Percentiles rank a stretch among this genome's conserved stretches.
Evolutionary conservation across 2,888 invertebrate genomes (phyloP).

Genomic region (Diaperis boleti): DNA sequence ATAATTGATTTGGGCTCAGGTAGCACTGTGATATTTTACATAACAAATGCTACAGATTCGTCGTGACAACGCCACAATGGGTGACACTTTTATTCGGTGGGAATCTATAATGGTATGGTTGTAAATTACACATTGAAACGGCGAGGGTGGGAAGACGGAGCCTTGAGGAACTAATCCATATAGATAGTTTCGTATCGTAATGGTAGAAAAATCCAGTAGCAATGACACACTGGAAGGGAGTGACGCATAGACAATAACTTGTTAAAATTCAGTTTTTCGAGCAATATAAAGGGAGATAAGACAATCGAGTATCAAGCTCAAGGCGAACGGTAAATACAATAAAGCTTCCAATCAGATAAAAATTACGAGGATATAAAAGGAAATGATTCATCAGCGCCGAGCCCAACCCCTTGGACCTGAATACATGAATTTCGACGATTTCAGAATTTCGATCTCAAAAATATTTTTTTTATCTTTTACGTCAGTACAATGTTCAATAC

Average conservation of each 20-base stretch:
- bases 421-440: background rate
- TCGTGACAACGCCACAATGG: constrained; percentile 32
- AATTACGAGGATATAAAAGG: no score
- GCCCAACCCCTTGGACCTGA: background rate
- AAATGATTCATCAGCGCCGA: no score
- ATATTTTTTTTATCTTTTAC: no score
- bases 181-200: no score
- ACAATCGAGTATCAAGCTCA: background rate
- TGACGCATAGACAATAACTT: background rate
- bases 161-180: no score
- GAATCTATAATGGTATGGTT: no score
- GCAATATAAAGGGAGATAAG: constrained; percentile 1
- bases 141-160: no score
- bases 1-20: constrained; percentile 32
- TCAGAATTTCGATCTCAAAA: background rate
- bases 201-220: no score
- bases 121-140: no score
- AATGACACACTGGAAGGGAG: no score
- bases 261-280: constrained; percentile 1
- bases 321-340: background rate
- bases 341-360: background rate
- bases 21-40: constrained; percentile 29
- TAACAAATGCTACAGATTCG: constrained; percentile 33
- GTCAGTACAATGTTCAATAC: no score
- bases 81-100: constrained; percentile 25